Percentiles rank a stretch among this genome's conserved stretches.
phyloP scores from a whole-genome alignment of 2,888 invertebrate species.

The Acholoe squamosa region DNA sequence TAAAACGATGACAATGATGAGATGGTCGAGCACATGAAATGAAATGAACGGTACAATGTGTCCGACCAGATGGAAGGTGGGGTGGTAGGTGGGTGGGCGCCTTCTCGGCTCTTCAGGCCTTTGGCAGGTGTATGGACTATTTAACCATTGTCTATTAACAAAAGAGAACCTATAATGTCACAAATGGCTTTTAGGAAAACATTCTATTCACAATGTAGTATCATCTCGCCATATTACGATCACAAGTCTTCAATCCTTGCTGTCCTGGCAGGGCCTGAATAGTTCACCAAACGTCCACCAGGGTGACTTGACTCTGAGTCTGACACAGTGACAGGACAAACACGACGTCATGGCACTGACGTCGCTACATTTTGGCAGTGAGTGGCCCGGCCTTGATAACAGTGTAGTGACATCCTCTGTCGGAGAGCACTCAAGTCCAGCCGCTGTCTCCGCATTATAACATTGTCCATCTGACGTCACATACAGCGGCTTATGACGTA shows the following conservation, averaged over 20 bases:
- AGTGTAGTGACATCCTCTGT: too few relatives aligned
- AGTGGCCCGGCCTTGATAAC: neutral
- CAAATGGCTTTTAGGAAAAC: too few relatives aligned
- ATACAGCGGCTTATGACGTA: too few relatives aligned
- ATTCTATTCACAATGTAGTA: too few relatives aligned
- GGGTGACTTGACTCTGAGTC: neutral
- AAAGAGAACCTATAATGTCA: too few relatives aligned
- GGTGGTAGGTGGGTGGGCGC: neutral
- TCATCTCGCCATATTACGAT: too few relatives aligned
- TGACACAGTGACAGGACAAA: neutral
- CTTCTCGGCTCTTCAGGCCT: neutral
- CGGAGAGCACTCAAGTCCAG: too few relatives aligned
- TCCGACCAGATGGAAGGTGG: neutral
- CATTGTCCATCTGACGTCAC: too few relatives aligned
- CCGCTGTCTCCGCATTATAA: too few relatives aligned
- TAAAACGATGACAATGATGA: conserved; percentile 30
- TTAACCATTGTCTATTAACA: too few relatives aligned
- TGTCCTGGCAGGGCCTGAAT: neutral
- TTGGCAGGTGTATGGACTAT: too few relatives aligned
- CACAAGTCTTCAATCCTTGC: too few relatives aligned
- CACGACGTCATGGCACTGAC: neutral
- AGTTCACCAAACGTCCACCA: conserved; percentile 31
- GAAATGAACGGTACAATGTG: neutral
- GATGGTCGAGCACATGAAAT: conserved; percentile 32
- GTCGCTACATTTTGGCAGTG: conserved; percentile 10